Evolutionary conservation across 2,888 invertebrate genomes (phyloP).

Genomic region (Prenolepis imparis): DNA sequence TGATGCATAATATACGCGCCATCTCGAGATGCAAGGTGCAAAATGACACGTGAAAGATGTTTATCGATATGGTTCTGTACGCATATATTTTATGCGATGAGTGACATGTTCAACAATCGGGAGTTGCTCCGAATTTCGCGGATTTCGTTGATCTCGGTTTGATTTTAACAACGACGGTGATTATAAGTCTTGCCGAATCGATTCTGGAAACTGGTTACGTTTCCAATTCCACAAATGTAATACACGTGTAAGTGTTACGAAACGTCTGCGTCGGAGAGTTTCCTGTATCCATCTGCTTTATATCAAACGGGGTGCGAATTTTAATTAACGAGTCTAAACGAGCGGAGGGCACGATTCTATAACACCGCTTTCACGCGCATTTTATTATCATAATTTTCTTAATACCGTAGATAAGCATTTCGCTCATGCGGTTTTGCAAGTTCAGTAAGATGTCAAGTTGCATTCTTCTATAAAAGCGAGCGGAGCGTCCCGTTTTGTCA

Average conservation of each 20-base stretch:
- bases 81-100: not conserved
- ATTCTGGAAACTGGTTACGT: conserved; percentile 27
- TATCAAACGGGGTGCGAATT: not conserved
- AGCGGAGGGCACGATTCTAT: not conserved
- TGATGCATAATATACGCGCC: conserved; percentile 2
- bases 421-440: conserved; percentile 48
- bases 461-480: conserved; percentile 72
- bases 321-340: not conserved
- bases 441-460: conserved; percentile 70
- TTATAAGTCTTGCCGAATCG: not conserved
- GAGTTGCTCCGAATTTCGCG: not conserved
- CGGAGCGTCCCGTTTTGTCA: conserved; percentile 72
- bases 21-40: conserved; percentile 5
- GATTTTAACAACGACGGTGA: not conserved
- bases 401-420: conserved; percentile 50
- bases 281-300: conserved; percentile 18
- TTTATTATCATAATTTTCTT: conserved; percentile 43
- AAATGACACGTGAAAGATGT: conserved; percentile 33
- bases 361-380: conserved; percentile 9
- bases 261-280: not conserved
- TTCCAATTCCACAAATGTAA: conserved; percentile 26
- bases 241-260: not conserved
- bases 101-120: not conserved
- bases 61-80: conserved; percentile 9
- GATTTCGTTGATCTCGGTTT: not conserved